A percentile compares a stretch with the other conserved stretches of the same genome.
phyloP scores from a whole-genome alignment of 2,888 invertebrate species.

The Mycalesis mineus region DNA sequence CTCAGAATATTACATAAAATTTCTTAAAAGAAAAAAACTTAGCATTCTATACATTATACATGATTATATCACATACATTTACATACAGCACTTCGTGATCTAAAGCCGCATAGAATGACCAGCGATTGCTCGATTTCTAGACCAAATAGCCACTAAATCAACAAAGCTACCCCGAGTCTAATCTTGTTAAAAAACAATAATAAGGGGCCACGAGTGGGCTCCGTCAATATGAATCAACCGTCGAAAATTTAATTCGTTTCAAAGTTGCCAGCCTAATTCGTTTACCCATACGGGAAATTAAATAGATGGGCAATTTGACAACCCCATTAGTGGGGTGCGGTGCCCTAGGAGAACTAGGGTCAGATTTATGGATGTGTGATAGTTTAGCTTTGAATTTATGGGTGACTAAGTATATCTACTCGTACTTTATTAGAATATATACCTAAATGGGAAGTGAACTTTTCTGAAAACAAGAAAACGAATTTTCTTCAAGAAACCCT shows the following conservation, averaged over 20 bases:
- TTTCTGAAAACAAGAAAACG: no score
- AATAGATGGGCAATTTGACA: slow-evolving; percentile 76
- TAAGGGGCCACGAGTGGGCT: slow-evolving; percentile 20
- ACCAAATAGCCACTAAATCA: no score
- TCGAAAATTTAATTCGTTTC: slow-evolving; percentile 71
- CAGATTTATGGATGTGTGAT: slow-evolving; percentile 52
- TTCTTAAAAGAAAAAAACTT: no score
- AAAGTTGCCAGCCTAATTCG: slow-evolving; percentile 74
- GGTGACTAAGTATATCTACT: neutral
- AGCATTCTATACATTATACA: no score
- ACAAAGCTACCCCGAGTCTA: slow-evolving; percentile 26
- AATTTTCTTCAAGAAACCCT: no score
- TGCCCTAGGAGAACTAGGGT: slow-evolving; percentile 55
- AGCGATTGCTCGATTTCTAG: no score
- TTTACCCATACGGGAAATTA: slow-evolving; percentile 76
- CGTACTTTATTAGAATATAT: no score
- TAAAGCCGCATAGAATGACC: no score
- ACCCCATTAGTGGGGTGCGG: slow-evolving; percentile 63
- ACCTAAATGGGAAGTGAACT: no score
- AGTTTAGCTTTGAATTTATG: slow-evolving; percentile 1
- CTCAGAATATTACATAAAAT: no score
- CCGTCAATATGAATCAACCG: slow-evolving; percentile 54
- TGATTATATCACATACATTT: no score
- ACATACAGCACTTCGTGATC: no score
- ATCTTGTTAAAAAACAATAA: slow-evolving; percentile 37